Percentiles rank a stretch among this genome's conserved stretches.
Evolutionary conservation across 2,797 vertebrate species (phyloP).

Genomic region (Chrosomus eos): DNA sequence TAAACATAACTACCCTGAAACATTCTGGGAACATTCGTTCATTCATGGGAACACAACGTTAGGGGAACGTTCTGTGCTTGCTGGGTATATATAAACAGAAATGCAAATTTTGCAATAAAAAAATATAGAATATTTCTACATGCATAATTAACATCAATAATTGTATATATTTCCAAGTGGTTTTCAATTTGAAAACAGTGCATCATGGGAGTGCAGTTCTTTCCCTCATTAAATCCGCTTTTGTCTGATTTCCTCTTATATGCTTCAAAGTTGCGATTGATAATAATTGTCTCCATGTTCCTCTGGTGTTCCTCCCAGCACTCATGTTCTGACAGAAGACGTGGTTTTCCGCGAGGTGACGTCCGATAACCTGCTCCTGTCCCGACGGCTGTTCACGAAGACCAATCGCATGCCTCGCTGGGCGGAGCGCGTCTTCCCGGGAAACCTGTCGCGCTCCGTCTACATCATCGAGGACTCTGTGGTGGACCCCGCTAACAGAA

Average conservation of each 20-base stretch:
- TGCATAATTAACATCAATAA: too few species aligned
- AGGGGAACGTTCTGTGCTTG: too few species aligned
- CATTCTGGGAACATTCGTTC: neutral
- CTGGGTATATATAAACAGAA: too few species aligned
- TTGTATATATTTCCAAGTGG: too few species aligned
- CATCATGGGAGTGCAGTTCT: neutral
- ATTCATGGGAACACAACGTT: neutral
- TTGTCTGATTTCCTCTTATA: neutral
- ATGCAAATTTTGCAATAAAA: too few species aligned
- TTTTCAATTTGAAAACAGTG: neutral
- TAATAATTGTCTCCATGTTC: neutral
- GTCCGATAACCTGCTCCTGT: constrained; percentile 73
- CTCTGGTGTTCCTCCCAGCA: constrained; percentile 52
- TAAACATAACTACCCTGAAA: too few species aligned
- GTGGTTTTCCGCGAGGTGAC: constrained; percentile 82
- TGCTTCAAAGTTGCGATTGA: neutral
- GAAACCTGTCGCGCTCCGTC: constrained; percentile 88
- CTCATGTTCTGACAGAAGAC: constrained; percentile 80
- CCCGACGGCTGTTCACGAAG: constrained; percentile 84
- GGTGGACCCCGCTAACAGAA: constrained; percentile 87
- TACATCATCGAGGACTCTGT: constrained; percentile 96
- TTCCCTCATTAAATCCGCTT: neutral
- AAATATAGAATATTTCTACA: too few species aligned
- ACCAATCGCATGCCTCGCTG: constrained; percentile 95
- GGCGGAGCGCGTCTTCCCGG: constrained; percentile 89